phyloP scores from a whole-genome alignment of 2,113 vertebrate species.

The Nothobranchius kuhntae region DNA sequence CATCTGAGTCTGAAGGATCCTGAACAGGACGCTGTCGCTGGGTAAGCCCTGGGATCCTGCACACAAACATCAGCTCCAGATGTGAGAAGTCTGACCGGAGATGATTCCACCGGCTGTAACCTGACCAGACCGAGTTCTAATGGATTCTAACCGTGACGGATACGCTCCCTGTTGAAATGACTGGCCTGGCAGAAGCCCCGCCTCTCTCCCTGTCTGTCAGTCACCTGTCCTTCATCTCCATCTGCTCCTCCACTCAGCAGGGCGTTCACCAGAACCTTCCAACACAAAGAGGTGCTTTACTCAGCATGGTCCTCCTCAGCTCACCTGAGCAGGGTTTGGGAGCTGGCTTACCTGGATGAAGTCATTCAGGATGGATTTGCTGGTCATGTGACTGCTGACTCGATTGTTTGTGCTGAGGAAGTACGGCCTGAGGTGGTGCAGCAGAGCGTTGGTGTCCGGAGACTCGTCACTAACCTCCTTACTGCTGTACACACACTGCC shows the following conservation, averaged over 20 bases:
- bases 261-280: slow-evolving; percentile 81
- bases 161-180: slow-evolving; percentile 83
- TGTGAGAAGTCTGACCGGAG: too few relatives aligned
- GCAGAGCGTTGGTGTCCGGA: slow-evolving; percentile 85
- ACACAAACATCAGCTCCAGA: neutral
- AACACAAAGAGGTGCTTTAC: neutral
- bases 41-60: slow-evolving; percentile 84
- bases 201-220: slow-evolving; percentile 77
- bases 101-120: too few relatives aligned
- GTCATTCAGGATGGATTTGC: slow-evolving; percentile 86
- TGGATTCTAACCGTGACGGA: slow-evolving; percentile 80
- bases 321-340: too few relatives aligned
- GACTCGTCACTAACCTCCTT: slow-evolving; percentile 85
- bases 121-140: too few relatives aligned
- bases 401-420: slow-evolving; percentile 86
- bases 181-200: slow-evolving; percentile 90
- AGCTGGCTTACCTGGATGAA: slow-evolving; percentile 81
- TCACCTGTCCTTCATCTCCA: slow-evolving; percentile 73
- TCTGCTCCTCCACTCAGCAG: slow-evolving; percentile 85
- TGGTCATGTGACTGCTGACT: slow-evolving; percentile 82
- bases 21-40: slow-evolving; percentile 88
- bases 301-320: too few relatives aligned
- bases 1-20: slow-evolving; percentile 95
- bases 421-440: slow-evolving; percentile 90
- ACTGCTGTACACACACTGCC: slow-evolving; percentile 93